Evolutionary conservation across 1,140 invertebrate genomes (phyloP).

Genomic region (Drosophila aff.): DNA sequence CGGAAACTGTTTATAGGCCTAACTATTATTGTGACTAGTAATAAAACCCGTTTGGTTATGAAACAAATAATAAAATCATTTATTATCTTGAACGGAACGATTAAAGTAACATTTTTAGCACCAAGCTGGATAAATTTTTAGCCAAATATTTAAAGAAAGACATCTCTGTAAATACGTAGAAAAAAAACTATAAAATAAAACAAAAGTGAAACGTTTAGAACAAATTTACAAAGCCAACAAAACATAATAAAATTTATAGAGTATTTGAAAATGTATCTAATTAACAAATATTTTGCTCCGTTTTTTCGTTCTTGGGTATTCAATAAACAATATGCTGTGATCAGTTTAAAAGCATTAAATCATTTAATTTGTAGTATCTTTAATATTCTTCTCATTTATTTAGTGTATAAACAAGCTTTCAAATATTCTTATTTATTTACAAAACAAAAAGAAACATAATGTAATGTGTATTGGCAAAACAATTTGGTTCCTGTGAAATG

Average conservation of each 20-base stretch:
- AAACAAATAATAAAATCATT: constrained; percentile 23
- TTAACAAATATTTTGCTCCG: constrained; percentile 18
- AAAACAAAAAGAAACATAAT: constrained; percentile 6
- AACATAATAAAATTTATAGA: neutral
- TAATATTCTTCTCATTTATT: constrained; percentile 71
- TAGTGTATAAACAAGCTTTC: constrained; percentile 53
- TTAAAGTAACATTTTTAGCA: constrained; percentile 33
- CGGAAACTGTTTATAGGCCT: constrained; percentile 38
- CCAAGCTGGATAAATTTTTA: constrained; percentile 55
- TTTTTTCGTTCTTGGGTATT: constrained; percentile 64
- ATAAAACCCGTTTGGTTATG: constrained; percentile 52
- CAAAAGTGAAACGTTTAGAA: constrained; percentile 23
- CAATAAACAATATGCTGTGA: constrained; percentile 72
- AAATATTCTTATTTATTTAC: constrained; percentile 60
- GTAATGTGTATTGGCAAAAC: constrained; percentile 33
- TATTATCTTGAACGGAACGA: constrained; percentile 17
- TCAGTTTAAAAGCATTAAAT: constrained; percentile 70
- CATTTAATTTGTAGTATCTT: constrained; percentile 44
- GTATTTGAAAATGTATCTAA: constrained; percentile 9
- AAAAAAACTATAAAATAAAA: constrained; percentile 1
- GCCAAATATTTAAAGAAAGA: constrained; percentile 56
- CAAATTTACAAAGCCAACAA: constrained; percentile 18
- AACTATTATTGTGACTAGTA: constrained; percentile 55
- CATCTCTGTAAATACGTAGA: constrained; percentile 65
- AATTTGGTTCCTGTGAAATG: constrained; percentile 54